phyloP scores from a whole-genome alignment of 2,888 invertebrate species.

The Phymatocera aterrima region DNA sequence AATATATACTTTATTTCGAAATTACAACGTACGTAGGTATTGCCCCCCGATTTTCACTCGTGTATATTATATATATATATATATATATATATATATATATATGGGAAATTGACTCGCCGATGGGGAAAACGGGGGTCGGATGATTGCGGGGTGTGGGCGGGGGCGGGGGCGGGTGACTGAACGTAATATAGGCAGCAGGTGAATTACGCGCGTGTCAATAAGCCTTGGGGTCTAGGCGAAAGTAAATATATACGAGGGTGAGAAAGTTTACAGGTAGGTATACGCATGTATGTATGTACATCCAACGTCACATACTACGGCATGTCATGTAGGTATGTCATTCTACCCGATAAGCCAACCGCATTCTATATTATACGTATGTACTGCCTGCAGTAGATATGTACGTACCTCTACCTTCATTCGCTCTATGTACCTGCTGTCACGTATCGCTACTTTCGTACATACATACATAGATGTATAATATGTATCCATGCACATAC shows the following conservation, averaged over 20 bases:
- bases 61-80: too few species aligned
- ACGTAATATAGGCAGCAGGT: neutral
- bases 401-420: too few species aligned
- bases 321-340: neutral
- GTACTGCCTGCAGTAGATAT: too few species aligned
- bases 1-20: too few species aligned
- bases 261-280: neutral
- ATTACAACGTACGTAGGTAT: neutral
- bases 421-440: neutral
- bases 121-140: neutral
- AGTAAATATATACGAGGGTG: constrained; percentile 2
- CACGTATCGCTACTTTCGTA: neutral
- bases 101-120: neutral
- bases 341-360: constrained; percentile 4
- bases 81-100: too few species aligned
- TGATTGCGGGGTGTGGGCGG: too few species aligned
- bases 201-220: constrained; percentile 7
- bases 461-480: neutral
- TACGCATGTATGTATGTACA: too few species aligned
- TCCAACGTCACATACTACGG: neutral
- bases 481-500: too few species aligned
- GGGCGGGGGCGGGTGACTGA: too few species aligned
- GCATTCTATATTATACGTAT: neutral
- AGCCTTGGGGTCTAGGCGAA: neutral
- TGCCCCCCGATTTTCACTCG: neutral